A percentile compares a stretch with the other conserved stretches of the same genome.
These are phyloP conservation scores for Prunella fulvescens DNA, from an alignment of 2,113 vertebrate species.

Conservation along the genomic window DNA sequence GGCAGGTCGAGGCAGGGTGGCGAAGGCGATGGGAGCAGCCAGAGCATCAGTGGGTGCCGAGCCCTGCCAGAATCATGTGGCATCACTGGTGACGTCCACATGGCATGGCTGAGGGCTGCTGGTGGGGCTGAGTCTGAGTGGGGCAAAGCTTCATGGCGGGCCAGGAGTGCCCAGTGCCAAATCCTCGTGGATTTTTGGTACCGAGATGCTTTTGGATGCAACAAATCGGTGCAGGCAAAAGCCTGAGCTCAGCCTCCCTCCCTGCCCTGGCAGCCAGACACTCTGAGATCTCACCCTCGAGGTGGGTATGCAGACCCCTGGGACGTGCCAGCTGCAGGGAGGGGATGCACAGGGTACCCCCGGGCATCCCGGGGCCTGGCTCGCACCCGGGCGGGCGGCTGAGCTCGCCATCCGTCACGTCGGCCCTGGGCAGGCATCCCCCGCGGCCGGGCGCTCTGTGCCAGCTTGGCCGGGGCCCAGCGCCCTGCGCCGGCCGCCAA, in stretches of 20 bases:
- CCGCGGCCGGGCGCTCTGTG: not conserved
- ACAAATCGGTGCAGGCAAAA: not conserved
- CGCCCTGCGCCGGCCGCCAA: not conserved
- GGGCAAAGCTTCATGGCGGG: accelerated
- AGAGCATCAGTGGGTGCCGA: not conserved
- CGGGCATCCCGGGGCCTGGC: not conserved
- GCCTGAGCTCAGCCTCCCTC: not conserved
- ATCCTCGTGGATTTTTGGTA: not conserved
- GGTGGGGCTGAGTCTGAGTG: not conserved
- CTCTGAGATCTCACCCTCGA: not conserved
- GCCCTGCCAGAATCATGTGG: not conserved
- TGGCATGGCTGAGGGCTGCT: accelerated
- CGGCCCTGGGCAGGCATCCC: conserved; percentile 28
- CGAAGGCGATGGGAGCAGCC: not conserved
- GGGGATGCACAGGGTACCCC: not conserved
- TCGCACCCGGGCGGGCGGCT: not conserved
- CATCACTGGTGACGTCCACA: not conserved
- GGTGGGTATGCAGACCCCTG: not conserved
- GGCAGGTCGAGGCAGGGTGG: not conserved
- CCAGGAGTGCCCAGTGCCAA: not conserved
- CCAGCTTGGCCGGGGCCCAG: conserved; percentile 21
- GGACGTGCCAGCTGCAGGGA: not conserved
- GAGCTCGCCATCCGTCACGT: not conserved
- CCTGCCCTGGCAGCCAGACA: not conserved
- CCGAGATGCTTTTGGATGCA: not conserved